phyloP scores from a whole-genome alignment of 2,888 invertebrate genomes.

The Chorisops tibialis region DNA sequence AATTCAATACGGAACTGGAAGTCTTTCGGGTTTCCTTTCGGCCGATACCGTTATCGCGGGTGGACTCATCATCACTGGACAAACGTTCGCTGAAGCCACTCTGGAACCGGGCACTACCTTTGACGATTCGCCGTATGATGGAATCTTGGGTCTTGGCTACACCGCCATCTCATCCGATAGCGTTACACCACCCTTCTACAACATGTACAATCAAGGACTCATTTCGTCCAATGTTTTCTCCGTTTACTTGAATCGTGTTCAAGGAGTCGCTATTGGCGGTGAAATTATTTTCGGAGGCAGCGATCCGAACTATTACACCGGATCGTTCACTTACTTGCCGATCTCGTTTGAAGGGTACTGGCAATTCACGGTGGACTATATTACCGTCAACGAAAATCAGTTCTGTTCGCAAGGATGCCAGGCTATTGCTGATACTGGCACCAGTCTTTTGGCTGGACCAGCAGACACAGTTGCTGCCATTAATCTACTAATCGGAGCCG shows the following conservation, averaged over 20 bases:
- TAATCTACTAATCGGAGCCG: conserved; percentile 79
- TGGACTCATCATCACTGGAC: conserved; percentile 62
- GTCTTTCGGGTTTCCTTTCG: conserved; percentile 84
- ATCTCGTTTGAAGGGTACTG: conserved; percentile 88
- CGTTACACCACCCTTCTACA: conserved; percentile 82
- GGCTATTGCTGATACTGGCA: conserved; percentile 95
- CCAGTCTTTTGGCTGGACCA: conserved; percentile 93
- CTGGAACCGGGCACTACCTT: conserved; percentile 88
- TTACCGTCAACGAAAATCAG: conserved; percentile 54
- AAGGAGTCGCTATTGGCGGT: conserved; percentile 70
- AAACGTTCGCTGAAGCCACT: conserved; percentile 91
- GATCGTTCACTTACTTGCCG: conserved; percentile 80
- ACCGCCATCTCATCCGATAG: conserved; percentile 79
- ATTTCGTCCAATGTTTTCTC: conserved; percentile 79
- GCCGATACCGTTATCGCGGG: conserved; percentile 54
- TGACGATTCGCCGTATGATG: conserved; percentile 94
- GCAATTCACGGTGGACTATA: conserved; percentile 90
- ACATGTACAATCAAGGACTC: conserved; percentile 79
- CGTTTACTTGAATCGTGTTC: conserved; percentile 85
- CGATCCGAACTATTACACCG: conserved; percentile 83
- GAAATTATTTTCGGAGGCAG: conserved; percentile 93
- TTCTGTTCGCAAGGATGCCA: conserved; percentile 82
- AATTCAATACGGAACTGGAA: conserved; percentile 5
- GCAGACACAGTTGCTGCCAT: conserved; percentile 69
- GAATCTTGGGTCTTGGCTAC: conserved; percentile 89